Conservation (phyloP, 2,113 vertebrate genomes). For the Rhadina sibilatrix region DNA sequence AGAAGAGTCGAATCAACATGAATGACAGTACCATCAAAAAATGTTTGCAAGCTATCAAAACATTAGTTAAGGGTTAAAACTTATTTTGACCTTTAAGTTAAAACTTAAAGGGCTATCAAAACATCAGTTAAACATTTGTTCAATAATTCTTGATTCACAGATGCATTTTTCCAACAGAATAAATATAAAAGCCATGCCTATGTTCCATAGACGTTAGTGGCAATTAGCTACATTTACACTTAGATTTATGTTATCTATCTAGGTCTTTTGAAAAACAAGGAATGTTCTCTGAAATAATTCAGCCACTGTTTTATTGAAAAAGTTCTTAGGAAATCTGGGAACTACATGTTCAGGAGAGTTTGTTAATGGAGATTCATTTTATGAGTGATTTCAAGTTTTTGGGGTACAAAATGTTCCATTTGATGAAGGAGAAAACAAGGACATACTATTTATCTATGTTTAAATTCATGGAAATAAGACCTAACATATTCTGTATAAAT, state of each 20-base stretch:
- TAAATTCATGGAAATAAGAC: conserved; percentile 46
- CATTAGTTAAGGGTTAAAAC: neutral
- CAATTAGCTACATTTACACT: neutral
- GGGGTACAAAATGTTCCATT: neutral
- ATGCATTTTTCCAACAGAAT: neutral
- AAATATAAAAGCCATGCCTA: neutral
- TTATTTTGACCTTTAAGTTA: no score
- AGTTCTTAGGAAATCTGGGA: neutral
- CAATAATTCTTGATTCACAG: neutral
- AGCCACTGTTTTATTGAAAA: no score
- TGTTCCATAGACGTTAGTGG: neutral
- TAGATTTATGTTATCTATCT: neutral
- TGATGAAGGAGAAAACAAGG: conserved; percentile 60
- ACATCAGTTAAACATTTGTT: neutral
- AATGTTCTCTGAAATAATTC: neutral
- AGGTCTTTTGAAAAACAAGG: neutral
- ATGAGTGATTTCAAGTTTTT: conserved; percentile 18
- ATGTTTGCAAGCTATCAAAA: neutral
- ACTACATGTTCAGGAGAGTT: neutral
- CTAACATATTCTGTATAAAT: conserved; percentile 41
- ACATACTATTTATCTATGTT: conserved; percentile 32
- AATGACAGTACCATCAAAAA: neutral
- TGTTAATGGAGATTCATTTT: neutral
- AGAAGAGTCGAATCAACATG: neutral
- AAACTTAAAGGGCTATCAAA: neutral